A percentile compares a stretch with the other conserved stretches of the same genome.
phyloP scores from a whole-genome alignment of 2,888 invertebrate species.

The Drosophila koepferae region DNA sequence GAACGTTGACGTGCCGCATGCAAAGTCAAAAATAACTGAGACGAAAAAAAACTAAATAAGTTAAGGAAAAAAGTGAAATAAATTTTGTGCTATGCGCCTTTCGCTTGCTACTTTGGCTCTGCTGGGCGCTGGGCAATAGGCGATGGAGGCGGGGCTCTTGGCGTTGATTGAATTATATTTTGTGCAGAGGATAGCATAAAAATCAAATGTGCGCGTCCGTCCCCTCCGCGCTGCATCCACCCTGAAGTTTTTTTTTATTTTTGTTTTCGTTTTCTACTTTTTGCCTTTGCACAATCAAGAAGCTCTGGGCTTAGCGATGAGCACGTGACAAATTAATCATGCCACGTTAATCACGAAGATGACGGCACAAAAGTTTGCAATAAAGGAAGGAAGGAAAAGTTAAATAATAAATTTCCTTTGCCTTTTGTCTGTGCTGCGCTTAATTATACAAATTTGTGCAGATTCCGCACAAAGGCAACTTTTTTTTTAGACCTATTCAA shows the following conservation, averaged over 20 bases:
- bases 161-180: slow-evolving; percentile 80
- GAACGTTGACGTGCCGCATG: slow-evolving; percentile 74
- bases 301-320: slow-evolving; percentile 53
- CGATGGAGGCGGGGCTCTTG: slow-evolving; percentile 71
- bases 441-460: slow-evolving; percentile 34
- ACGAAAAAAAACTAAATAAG: slow-evolving; percentile 20
- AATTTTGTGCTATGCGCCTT: slow-evolving; percentile 26
- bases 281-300: slow-evolving; percentile 54
- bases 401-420: slow-evolving; percentile 3
- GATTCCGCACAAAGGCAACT: background rate
- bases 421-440: slow-evolving; percentile 12
- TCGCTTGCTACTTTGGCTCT: slow-evolving; percentile 28
- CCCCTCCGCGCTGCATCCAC: background rate
- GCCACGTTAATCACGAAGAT: slow-evolving; percentile 52
- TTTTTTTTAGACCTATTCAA: background rate
- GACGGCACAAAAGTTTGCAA: slow-evolving; percentile 33
- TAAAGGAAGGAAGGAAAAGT: background rate
- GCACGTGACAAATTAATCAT: slow-evolving; percentile 63
- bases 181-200: slow-evolving; percentile 75
- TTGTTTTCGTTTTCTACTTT: background rate
- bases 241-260: background rate
- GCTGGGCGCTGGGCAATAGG: slow-evolving; percentile 1
- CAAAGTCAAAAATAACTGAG: slow-evolving; percentile 75
- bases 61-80: slow-evolving; percentile 13
- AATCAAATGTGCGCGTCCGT: slow-evolving; percentile 62